These are phyloP conservation scores for Mycogona germanica DNA, from an alignment of 2,888 invertebrate species.

Conservation along the genomic window DNA sequence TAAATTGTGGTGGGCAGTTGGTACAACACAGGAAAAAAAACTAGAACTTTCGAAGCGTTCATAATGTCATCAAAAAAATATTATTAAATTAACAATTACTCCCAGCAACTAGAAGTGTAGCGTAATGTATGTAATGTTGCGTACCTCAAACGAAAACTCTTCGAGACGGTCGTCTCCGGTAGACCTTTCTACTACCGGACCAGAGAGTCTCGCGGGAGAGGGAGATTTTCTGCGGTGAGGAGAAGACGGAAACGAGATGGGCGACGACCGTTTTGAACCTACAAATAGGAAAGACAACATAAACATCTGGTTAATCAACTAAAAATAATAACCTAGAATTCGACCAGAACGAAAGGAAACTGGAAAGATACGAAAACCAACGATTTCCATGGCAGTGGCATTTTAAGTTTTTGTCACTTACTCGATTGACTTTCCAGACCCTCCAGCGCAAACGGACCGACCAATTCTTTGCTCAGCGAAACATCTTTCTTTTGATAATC, in stretches of 20 bases:
- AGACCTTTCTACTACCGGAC: neutral
- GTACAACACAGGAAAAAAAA: too few species aligned
- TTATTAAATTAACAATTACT: neutral
- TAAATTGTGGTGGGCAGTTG: too few species aligned
- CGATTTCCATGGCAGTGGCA: too few species aligned
- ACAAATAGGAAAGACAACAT: neutral
- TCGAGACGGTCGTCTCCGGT: conserved; percentile 7
- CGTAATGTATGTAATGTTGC: too few species aligned
- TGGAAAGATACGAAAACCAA: neutral
- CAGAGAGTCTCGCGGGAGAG: conserved; percentile 8
- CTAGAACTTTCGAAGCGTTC: neutral
- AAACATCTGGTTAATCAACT: neutral
- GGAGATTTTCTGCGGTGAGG: conserved; percentile 11
- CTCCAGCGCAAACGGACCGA: neutral
- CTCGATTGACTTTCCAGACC: neutral
- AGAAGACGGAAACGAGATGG: conserved; percentile 11
- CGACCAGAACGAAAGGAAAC: neutral
- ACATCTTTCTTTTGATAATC: conserved; percentile 3
- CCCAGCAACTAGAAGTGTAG: too few species aligned
- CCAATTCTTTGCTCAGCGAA: neutral
- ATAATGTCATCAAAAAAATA: neutral
- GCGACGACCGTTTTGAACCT: conserved; percentile 13
- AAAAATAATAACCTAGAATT: neutral
- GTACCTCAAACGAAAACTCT: conserved; percentile 5
- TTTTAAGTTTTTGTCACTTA: neutral